phyloP scores from a whole-genome alignment of 2,113 vertebrate species.

The Trogon melanurus region DNA sequence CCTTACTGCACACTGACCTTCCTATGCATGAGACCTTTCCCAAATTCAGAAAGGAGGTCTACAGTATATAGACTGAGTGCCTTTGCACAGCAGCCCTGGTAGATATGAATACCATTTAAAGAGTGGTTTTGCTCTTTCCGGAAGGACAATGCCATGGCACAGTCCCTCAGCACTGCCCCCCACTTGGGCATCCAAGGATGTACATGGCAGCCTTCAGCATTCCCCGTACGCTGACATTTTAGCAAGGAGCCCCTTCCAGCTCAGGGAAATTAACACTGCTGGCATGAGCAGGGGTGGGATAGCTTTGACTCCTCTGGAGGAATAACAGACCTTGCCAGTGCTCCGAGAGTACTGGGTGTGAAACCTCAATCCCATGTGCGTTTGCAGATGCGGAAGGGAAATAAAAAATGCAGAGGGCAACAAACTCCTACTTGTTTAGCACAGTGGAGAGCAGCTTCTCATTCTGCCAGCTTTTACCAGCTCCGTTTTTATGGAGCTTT shows the following conservation, averaged over 20 bases:
- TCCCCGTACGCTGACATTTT: accelerated
- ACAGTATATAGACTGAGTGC: accelerated
- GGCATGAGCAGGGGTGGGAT: background rate
- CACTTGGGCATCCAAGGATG: background rate
- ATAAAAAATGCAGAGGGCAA: accelerated
- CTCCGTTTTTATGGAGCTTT: accelerated
- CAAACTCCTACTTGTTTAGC: background rate
- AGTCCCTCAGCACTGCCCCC: background rate
- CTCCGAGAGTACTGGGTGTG: background rate
- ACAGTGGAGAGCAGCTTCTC: background rate
- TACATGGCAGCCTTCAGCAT: background rate
- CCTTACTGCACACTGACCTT: background rate
- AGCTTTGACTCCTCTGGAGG: background rate
- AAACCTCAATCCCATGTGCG: accelerated
- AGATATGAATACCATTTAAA: background rate
- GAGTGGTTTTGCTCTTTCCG: background rate
- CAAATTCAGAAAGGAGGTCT: background rate
- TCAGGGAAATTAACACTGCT: background rate
- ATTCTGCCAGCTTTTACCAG: background rate
- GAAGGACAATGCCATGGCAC: background rate
- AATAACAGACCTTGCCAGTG: background rate
- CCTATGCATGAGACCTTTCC: background rate
- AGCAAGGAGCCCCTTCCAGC: background rate
- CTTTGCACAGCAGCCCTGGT: background rate
- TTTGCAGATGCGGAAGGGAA: background rate